Evolutionary conservation across 2,888 invertebrate species (phyloP).

Genomic region (Ischnura elegans): DNA sequence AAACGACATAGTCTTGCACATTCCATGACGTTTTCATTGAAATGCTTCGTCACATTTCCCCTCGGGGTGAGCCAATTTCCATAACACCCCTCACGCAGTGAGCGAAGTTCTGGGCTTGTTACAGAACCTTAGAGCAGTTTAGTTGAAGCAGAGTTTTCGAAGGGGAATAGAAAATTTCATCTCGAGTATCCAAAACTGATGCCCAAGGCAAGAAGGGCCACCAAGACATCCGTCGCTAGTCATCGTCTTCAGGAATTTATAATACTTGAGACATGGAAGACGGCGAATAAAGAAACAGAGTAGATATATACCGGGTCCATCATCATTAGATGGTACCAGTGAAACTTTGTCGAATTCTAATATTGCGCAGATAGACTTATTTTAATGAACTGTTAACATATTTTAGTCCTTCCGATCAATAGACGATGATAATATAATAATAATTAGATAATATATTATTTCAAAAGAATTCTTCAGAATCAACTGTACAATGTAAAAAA

Average conservation of each 20-base stretch:
- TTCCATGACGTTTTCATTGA: neutral
- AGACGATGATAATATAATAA: too few relatives aligned
- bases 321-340: too few relatives aligned
- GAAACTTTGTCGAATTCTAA: too few relatives aligned
- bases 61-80: neutral
- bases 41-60: neutral
- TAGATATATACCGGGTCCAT: too few relatives aligned
- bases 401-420: too few relatives aligned
- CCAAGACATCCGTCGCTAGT: neutral
- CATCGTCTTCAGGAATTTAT: neutral
- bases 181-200: neutral
- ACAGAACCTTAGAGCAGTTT: constrained; percentile 19
- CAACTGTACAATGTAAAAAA: too few relatives aligned
- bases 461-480: too few relatives aligned
- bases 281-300: neutral
- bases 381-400: too few relatives aligned
- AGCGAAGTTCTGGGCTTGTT: neutral
- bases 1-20: neutral
- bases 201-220: neutral
- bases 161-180: constrained; percentile 6
- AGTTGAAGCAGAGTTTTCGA: constrained; percentile 17
- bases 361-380: too few relatives aligned
- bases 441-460: too few relatives aligned
- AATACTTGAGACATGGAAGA: neutral
- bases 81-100: neutral